These are phyloP conservation scores for Neoseiulus cucumeris DNA, from an alignment of 1,140 invertebrate species.

Conservation along the genomic window DNA sequence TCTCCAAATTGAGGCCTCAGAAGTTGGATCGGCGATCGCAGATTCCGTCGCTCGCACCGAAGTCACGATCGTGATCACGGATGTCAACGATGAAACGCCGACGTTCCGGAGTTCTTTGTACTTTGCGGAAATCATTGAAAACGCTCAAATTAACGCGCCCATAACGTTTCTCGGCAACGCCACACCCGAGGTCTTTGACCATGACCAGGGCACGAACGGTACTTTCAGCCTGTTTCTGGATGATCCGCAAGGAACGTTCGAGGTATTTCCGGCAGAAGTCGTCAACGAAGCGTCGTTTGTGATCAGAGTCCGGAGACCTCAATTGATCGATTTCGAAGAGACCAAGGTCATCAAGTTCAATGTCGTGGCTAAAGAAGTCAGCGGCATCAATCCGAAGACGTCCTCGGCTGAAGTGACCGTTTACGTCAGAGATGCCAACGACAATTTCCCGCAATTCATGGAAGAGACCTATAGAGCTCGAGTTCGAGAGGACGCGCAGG, in stretches of 20 bases:
- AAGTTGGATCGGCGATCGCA: slow-evolving; percentile 32
- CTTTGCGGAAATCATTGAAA: slow-evolving; percentile 71
- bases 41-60: slow-evolving; percentile 46
- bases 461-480: slow-evolving; percentile 40
- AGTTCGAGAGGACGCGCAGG: slow-evolving; percentile 51
- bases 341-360: slow-evolving; percentile 33
- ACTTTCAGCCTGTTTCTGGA: slow-evolving; percentile 63
- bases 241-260: slow-evolving; percentile 60
- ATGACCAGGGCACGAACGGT: slow-evolving; percentile 59
- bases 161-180: slow-evolving; percentile 59
- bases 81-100: slow-evolving; percentile 83
- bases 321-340: slow-evolving; percentile 61
- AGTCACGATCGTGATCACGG: slow-evolving; percentile 74
- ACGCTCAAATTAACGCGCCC: slow-evolving; percentile 69
- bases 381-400: slow-evolving; percentile 39
- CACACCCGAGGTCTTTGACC: slow-evolving; percentile 35
- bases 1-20: slow-evolving; percentile 54
- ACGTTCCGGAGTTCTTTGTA: slow-evolving; percentile 55
- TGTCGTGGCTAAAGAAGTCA: slow-evolving; percentile 21
- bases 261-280: slow-evolving; percentile 62
- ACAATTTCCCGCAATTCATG: slow-evolving; percentile 75
- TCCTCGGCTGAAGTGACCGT: slow-evolving; percentile 63
- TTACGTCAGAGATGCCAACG: slow-evolving; percentile 70
- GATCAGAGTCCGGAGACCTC: slow-evolving; percentile 62
- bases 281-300: slow-evolving; percentile 81